phyloP scores from a whole-genome alignment of 2,888 invertebrate species.

The Latrodectus elegans region DNA sequence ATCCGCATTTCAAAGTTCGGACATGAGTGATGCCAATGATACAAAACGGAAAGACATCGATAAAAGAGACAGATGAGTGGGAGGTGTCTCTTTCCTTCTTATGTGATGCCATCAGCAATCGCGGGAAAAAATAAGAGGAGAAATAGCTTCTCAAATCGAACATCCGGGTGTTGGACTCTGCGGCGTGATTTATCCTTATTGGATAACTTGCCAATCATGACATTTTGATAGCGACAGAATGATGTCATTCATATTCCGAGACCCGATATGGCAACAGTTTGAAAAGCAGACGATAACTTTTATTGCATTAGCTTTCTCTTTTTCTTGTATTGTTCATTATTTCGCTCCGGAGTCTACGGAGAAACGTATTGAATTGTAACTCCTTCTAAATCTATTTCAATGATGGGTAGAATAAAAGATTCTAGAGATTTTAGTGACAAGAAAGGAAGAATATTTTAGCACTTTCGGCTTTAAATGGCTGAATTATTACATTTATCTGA shows the following conservation, averaged over 20 bases:
- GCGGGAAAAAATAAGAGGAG: slow-evolving; percentile 6
- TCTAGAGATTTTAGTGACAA: too few relatives aligned
- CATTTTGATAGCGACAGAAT: slow-evolving; percentile 19
- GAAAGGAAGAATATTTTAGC: too few relatives aligned
- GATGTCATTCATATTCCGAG: slow-evolving; percentile 1
- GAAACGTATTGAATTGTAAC: neutral
- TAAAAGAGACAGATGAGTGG: slow-evolving; percentile 41
- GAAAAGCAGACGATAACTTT: slow-evolving; percentile 5
- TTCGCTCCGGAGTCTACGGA: neutral
- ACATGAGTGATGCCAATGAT: slow-evolving; percentile 7
- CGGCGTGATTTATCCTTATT: slow-evolving; percentile 53
- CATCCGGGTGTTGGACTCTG: slow-evolving; percentile 16
- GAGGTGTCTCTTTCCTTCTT: slow-evolving; percentile 25
- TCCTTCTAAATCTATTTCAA: neutral
- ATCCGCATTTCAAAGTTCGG: neutral
- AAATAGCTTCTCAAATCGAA: slow-evolving; percentile 41
- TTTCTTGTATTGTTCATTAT: neutral
- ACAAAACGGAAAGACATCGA: slow-evolving; percentile 17
- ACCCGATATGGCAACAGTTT: slow-evolving; percentile 18
- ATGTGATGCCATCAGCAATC: slow-evolving; percentile 18
- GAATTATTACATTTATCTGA: too few relatives aligned
- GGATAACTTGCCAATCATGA: slow-evolving; percentile 61
- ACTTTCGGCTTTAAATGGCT: too few relatives aligned
- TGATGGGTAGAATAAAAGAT: neutral
- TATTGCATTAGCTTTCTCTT: slow-evolving; percentile 2